Percentiles rank a stretch among this genome's conserved stretches.
Evolutionary conservation across 1,140 invertebrate genomes (phyloP).

Genomic region (Gonioctena quinquepunctata): DNA sequence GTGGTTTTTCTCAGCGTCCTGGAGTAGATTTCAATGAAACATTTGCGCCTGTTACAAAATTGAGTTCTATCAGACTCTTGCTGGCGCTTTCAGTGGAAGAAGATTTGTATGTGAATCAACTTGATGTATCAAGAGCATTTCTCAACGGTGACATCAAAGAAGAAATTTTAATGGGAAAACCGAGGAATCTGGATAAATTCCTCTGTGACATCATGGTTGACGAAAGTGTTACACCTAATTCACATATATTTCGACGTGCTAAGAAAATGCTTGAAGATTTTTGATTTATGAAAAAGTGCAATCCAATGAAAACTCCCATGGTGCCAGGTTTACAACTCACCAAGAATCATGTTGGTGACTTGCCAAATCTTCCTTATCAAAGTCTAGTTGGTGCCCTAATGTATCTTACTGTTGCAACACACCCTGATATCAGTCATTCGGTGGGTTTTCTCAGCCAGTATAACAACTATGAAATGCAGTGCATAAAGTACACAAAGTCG

Average conservation of each 20-base stretch:
- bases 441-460: constrained; percentile 53
- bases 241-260: constrained; percentile 39
- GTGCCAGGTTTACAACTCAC: too few species aligned
- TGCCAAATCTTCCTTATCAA: too few species aligned
- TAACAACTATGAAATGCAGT: too few species aligned
- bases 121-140: constrained; percentile 38
- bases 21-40: constrained; percentile 47
- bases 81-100: constrained; percentile 47
- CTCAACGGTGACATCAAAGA: constrained; percentile 26
- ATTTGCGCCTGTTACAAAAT: constrained; percentile 47
- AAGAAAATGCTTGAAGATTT: constrained; percentile 11
- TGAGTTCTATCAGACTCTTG: constrained; percentile 50
- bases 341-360: too few species aligned
- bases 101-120: constrained; percentile 36
- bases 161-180: constrained; percentile 37
- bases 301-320: too few species aligned
- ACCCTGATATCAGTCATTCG: too few species aligned
- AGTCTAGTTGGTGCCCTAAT: too few species aligned
- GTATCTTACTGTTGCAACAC: too few species aligned
- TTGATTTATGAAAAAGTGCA: too few species aligned
- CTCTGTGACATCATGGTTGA: constrained; percentile 34
- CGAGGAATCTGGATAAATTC: constrained; percentile 40
- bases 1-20: constrained; percentile 53
- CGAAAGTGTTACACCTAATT: constrained; percentile 50
- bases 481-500: too few species aligned